These are phyloP conservation scores for Aleadryas rufinucha DNA, from an alignment of 2,113 vertebrate species.

Conservation along the genomic window DNA sequence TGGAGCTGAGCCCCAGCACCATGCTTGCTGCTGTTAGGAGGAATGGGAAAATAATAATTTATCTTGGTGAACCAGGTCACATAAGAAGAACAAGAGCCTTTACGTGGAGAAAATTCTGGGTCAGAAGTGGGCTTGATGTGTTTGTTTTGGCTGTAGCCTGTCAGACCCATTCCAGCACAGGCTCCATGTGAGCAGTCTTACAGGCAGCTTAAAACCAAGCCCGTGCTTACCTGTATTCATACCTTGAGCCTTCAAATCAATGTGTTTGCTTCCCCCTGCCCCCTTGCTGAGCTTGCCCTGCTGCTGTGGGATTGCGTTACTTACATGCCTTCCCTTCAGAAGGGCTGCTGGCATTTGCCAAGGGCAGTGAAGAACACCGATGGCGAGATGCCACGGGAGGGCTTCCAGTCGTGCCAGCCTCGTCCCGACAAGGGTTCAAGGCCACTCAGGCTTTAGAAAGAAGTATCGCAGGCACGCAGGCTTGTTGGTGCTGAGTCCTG, in stretches of 20 bases:
- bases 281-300: background rate
- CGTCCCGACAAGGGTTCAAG: background rate
- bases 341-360: background rate
- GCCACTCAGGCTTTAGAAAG: background rate
- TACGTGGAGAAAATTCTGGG: background rate
- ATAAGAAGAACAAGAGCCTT: background rate
- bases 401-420: background rate
- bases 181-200: accelerated
- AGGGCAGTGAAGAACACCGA: background rate
- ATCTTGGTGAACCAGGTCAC: background rate
- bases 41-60: background rate
- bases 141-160: accelerated
- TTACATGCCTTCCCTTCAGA: background rate
- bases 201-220: background rate
- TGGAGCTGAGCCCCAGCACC: background rate
- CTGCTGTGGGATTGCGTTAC: background rate
- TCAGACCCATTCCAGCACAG: background rate
- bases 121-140: background rate
- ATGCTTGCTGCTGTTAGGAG: background rate
- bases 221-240: background rate
- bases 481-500: background rate
- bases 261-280: background rate
- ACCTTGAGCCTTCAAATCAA: background rate
- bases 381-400: background rate
- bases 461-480: background rate